Base-by-base conservation (phyloP, 2,113 vertebrate genomes). In the Psephotus haematonotus region DNA sequence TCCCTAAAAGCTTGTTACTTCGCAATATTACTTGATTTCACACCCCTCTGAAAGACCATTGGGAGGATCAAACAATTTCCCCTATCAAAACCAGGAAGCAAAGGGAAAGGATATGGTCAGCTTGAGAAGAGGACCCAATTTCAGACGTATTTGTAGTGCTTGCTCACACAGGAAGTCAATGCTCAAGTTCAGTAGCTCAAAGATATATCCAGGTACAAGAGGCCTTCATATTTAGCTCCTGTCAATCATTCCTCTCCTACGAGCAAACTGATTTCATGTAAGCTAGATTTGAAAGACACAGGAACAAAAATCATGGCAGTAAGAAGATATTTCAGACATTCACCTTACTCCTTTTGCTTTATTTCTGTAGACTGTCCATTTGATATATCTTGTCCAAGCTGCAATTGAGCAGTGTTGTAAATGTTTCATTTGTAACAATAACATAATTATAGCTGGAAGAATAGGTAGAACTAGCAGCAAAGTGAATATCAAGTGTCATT, bases 191-290 rank as follows among this genome's bases (percentile, higher is more conserved):
- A 65, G 39, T 43, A 82, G 49, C n/a, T 77, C n/a, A 37, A 53
- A 92, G 37, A 65, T 5, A 49, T 11, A 74, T 7, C 28, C 25
- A 44, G 1, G 1, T 3, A 37, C 13, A 44, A 1, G 6, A 5
- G 20, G 10, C 13, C 37, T 60, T 62, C 3, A 1, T n/a, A 69
- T 52, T 44, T 62, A 23, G 7, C n/a, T 82, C 69, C 41, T 63
- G 4, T 33, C 44, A 62, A 33, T 35, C 59, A 64, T 7, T 27
- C 17, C 47, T 75, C 33, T 60, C 33, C 47, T 28, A 70, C 0
- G 0, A 88, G 57, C 4, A 43, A 71, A 76, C 24, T 52, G 33
- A 60, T 79, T 75, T 60, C 17, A 77, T 1, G 9, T 43, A 79
- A 57, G 22, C 12, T 16, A 50, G 29, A 80, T 49, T 2, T 86